Conservation (phyloP, 2,113 vertebrate genomes). For the Cheilinus undulatus region DNA sequence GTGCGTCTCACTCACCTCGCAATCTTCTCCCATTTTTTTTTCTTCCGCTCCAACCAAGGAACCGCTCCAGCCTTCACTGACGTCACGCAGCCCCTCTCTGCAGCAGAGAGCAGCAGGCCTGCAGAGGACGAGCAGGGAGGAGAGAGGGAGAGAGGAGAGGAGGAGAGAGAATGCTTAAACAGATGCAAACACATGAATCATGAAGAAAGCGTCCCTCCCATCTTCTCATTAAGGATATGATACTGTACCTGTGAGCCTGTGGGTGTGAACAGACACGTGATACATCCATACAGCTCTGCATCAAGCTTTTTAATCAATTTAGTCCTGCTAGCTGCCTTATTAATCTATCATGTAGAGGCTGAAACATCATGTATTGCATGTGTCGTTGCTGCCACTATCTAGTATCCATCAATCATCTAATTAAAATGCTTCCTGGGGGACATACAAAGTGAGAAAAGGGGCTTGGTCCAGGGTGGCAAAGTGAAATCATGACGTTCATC, state of each 20-base stretch:
- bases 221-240: slow-evolving; percentile 14
- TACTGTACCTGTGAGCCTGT: slow-evolving; percentile 12
- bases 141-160: slow-evolving; percentile 19
- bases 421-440: neutral
- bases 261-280: neutral
- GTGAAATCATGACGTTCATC: no score
- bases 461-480: no score
- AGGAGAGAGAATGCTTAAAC: neutral
- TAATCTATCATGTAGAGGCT: neutral
- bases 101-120: slow-evolving; percentile 80
- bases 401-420: no score
- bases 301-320: neutral
- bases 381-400: no score
- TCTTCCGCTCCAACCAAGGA: slow-evolving; percentile 73
- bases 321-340: neutral
- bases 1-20: slow-evolving; percentile 81
- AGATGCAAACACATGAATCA: slow-evolving; percentile 31
- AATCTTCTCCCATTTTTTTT: slow-evolving; percentile 81
- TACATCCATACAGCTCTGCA: neutral
- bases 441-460: no score
- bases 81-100: slow-evolving; percentile 84
- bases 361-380: neutral
- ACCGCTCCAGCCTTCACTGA: slow-evolving; percentile 80
- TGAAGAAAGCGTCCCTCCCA: slow-evolving; percentile 9
- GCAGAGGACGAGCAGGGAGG: slow-evolving; percentile 71